These are phyloP conservation scores for Anthophora plumipes DNA, from an alignment of 2,888 invertebrate species.

Conservation along the genomic window DNA sequence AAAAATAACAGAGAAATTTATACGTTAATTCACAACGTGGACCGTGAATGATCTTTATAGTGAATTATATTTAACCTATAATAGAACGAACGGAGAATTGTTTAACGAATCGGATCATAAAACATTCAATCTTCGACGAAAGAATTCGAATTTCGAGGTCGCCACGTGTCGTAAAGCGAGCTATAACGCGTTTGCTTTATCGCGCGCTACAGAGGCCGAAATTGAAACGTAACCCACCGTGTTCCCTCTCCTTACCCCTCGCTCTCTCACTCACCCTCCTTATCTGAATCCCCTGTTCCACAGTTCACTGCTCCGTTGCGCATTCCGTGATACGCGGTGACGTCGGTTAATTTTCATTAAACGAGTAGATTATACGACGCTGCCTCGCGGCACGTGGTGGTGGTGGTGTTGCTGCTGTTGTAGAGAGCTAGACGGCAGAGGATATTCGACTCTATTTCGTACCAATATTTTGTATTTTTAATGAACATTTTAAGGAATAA, in stretches of 20 bases:
- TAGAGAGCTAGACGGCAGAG: not conserved
- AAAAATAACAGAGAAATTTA: not conserved
- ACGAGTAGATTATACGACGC: constrained; percentile 39
- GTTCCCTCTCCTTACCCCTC: not conserved
- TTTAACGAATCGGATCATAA: not conserved
- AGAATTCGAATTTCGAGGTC: not conserved
- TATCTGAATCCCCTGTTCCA: constrained; percentile 40
- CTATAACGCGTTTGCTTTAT: constrained; percentile 19
- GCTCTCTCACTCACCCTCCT: not conserved
- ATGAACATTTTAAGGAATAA: too few species aligned
- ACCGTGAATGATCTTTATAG: not conserved
- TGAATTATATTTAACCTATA: not conserved
- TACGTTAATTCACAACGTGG: not conserved
- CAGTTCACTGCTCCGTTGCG: constrained; percentile 46
- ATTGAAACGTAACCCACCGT: constrained; percentile 62
- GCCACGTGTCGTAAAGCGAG: too few species aligned
- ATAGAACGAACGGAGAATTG: not conserved
- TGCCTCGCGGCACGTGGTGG: not conserved
- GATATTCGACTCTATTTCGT: too few species aligned
- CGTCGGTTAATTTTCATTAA: constrained; percentile 68
- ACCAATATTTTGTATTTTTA: too few species aligned
- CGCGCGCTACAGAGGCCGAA: constrained; percentile 23
- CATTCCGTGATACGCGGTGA: constrained; percentile 38
- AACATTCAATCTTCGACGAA: not conserved
- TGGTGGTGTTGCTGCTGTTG: too few species aligned